Percentiles rank a stretch among this genome's conserved stretches.
phyloP scores from a whole-genome alignment of 2,797 vertebrate genomes.

The Tiaroga cobitis region DNA sequence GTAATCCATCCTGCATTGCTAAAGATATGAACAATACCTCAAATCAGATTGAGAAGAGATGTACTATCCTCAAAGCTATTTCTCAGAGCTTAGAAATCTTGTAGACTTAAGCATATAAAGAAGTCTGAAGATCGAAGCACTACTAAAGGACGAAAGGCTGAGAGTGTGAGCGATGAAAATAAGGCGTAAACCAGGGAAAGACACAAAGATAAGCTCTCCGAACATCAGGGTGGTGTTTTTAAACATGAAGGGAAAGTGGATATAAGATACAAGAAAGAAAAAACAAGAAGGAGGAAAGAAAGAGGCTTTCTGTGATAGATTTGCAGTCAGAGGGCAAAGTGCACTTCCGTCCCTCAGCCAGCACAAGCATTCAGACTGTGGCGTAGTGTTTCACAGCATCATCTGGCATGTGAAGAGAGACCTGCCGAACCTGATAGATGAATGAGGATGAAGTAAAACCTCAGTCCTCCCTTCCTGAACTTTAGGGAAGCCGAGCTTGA shows the following conservation, averaged over 20 bases:
- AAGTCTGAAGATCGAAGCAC: neutral
- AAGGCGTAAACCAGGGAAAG: neutral
- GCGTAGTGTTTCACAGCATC: slow-evolving; percentile 8
- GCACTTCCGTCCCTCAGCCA: neutral
- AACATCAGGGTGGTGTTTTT: slow-evolving; percentile 14
- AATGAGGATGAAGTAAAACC: neutral
- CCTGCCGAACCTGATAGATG: neutral
- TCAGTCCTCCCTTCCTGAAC: neutral
- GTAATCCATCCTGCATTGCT: neutral
- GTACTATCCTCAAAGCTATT: neutral
- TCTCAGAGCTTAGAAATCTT: neutral
- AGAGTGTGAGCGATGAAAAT: neutral
- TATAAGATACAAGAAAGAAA: slow-evolving; percentile 30
- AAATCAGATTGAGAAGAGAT: neutral
- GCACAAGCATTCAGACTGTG: neutral
- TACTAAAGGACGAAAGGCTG: neutral
- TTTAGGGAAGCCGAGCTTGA: slow-evolving; percentile 4
- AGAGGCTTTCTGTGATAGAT: slow-evolving; percentile 1
- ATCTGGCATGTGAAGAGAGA: slow-evolving; percentile 16
- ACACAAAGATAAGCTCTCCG: neutral
- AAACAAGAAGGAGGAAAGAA: neutral
- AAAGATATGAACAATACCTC: neutral
- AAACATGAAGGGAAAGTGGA: neutral
- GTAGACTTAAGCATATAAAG: neutral
- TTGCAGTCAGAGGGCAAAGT: slow-evolving; percentile 17